Evolutionary conservation across 2,888 invertebrate species (phyloP).

Genomic region (Mesodorylaimus sp.): DNA sequence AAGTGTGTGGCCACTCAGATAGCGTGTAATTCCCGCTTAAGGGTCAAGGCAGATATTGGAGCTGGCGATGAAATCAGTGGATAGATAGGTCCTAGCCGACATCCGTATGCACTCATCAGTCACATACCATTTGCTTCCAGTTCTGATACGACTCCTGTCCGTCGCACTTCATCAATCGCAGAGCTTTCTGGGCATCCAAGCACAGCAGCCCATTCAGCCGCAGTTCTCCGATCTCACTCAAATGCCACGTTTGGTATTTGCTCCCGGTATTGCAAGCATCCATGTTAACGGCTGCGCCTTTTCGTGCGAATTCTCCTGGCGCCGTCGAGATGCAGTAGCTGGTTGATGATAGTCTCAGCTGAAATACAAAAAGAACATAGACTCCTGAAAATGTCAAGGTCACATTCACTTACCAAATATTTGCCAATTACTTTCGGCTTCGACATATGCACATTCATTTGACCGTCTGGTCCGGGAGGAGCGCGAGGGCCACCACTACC

Average conservation of each 20-base stretch:
- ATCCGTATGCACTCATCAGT: neutral
- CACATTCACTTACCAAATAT: slow-evolving; percentile 5
- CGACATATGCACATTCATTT: slow-evolving; percentile 4
- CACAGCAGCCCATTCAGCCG: slow-evolving; percentile 64
- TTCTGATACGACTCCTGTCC: slow-evolving; percentile 75
- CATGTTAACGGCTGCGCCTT: slow-evolving; percentile 8
- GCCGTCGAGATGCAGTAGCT: slow-evolving; percentile 11
- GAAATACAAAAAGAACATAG: slow-evolving; percentile 2
- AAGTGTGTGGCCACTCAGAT: too few relatives aligned
- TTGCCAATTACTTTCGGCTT: slow-evolving; percentile 6
- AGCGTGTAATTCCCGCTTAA: too few relatives aligned
- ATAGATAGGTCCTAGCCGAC: neutral
- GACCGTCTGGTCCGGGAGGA: neutral
- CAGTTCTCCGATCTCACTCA: slow-evolving; percentile 61
- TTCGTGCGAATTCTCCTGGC: slow-evolving; percentile 1
- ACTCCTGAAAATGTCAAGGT: too few relatives aligned
- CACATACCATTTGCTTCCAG: slow-evolving; percentile 44
- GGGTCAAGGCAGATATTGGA: neutral
- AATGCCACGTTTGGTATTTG: slow-evolving; percentile 51
- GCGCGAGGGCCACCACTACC: too few relatives aligned
- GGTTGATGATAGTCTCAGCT: slow-evolving; percentile 15
- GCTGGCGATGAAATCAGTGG: neutral
- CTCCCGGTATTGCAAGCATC: slow-evolving; percentile 9
- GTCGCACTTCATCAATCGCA: slow-evolving; percentile 70
- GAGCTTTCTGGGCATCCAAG: slow-evolving; percentile 44